These are phyloP conservation scores for human (Homo sapiens) DNA, from an alignment of 2,113 vertebrate genomes.

Conservation along the genomic window GRCh38 chr3:76713501-76714000, in stretches of 20 bases:
- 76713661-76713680: not conserved
- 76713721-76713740: not conserved
- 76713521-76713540: conserved; percentile 19
- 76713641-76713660: not conserved
- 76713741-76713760: not conserved
- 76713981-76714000: not conserved
- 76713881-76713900: not conserved
- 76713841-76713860: not conserved
- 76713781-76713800: not conserved
- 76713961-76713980: not conserved
- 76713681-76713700: not conserved
- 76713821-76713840: not conserved
- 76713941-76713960: not conserved
- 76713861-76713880: not conserved
- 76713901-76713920: not conserved
- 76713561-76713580: conserved; percentile 10
- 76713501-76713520: conserved; percentile 26
- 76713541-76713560: conserved; percentile 50
- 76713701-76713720: not conserved
- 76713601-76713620: not conserved
- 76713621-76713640: not conserved
- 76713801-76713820: not conserved
- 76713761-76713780: not conserved
- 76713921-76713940: not conserved
- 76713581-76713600: not conserved